Evolutionary conservation across 2,113 vertebrate species (phyloP).

Genomic region (Pontoporia blainvillei): DNA sequence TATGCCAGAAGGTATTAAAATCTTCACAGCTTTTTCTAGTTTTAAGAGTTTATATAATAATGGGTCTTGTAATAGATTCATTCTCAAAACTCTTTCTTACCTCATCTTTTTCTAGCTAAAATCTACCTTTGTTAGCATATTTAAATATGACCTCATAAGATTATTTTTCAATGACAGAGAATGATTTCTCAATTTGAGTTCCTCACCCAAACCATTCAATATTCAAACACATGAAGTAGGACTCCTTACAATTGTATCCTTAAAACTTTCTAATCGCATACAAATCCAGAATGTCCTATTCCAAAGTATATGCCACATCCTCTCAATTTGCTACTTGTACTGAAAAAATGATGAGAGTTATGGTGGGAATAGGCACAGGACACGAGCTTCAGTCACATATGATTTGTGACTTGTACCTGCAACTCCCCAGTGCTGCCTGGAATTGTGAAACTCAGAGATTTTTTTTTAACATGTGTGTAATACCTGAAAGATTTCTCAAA

Average conservation of each 20-base stretch:
- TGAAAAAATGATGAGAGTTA: background rate
- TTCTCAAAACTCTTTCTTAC: background rate
- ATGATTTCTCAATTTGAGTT: background rate
- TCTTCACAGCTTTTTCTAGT: background rate
- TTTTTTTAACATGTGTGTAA: background rate
- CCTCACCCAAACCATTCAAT: background rate
- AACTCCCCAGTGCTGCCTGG: background rate
- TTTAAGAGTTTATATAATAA: background rate
- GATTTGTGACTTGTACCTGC: background rate
- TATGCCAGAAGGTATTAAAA: background rate
- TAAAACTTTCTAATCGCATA: background rate
- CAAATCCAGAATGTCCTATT: background rate
- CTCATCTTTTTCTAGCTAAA: constrained; percentile 6
- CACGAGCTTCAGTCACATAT: background rate
- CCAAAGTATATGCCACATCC: background rate
- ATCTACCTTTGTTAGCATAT: background rate
- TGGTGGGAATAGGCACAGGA: background rate
- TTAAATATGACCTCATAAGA: background rate
- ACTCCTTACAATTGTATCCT: background rate
- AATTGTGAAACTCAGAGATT: background rate
- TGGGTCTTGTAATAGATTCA: background rate
- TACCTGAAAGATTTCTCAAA: background rate
- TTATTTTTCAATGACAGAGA: background rate
- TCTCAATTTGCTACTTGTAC: background rate
- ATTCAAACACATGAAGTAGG: background rate